phyloP scores from a whole-genome alignment of 2,113 vertebrate species.

The Australoheros scitulus region DNA sequence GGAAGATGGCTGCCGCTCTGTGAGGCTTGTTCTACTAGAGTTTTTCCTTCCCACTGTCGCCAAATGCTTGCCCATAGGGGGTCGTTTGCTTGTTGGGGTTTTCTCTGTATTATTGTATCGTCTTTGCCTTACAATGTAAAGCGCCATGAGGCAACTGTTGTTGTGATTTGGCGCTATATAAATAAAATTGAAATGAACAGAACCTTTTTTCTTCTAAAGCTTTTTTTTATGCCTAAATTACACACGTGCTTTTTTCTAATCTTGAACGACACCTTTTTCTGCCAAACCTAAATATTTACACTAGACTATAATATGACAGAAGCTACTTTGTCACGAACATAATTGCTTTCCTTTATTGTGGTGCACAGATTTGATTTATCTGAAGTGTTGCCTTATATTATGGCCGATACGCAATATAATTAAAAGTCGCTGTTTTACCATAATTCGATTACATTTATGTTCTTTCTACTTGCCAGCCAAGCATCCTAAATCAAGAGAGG shows the following conservation, averaged over 20 bases:
- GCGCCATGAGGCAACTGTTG: too few species aligned
- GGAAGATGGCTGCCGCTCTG: too few species aligned
- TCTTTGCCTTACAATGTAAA: too few species aligned
- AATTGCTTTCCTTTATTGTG: conserved; percentile 7
- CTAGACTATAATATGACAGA: conserved; percentile 24
- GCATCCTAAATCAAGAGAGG: conserved; percentile 40
- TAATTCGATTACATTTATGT: conserved; percentile 47
- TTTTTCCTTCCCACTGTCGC: too few species aligned
- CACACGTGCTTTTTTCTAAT: neutral
- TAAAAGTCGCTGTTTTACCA: conserved; percentile 59
- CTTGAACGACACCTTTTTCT: neutral
- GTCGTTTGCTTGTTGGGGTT: too few species aligned
- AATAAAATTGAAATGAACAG: too few species aligned
- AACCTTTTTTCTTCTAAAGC: neutral
- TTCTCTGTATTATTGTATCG: too few species aligned
- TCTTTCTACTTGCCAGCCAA: conserved; percentile 37
- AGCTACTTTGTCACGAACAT: conserved; percentile 1
- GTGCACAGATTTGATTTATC: conserved; percentile 46
- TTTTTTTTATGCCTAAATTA: neutral
- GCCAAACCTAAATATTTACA: neutral
- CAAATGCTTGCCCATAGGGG: too few species aligned
- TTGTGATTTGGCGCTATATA: too few species aligned
- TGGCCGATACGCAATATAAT: conserved; percentile 64
- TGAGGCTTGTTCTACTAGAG: too few species aligned
- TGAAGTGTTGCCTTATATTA: conserved; percentile 62